Conservation (phyloP, 2,797 vertebrate species). For the Thaleichthys pacificus region DNA sequence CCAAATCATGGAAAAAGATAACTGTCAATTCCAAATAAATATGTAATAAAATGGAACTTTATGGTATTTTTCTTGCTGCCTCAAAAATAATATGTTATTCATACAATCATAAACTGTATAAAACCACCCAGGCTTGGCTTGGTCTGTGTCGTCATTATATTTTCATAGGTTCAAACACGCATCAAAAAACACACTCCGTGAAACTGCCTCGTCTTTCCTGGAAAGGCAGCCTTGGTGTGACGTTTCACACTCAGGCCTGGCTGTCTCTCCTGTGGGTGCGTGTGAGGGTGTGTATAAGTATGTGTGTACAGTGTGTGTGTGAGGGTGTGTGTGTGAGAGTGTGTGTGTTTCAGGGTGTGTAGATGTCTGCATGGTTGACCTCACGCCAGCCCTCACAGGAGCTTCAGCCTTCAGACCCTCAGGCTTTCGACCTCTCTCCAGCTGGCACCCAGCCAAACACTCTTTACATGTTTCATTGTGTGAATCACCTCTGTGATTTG, state of each 20-base stretch:
- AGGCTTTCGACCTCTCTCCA: conserved; percentile 63
- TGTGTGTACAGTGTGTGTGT: too few relatives aligned
- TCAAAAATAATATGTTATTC: too few relatives aligned
- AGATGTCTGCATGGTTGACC: conserved; percentile 55
- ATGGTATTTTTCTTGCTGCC: too few relatives aligned
- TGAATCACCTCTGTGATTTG: too few relatives aligned
- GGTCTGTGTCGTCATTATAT: background rate
- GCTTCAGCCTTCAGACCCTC: conserved; percentile 49
- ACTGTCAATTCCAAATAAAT: too few relatives aligned
- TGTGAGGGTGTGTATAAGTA: background rate
- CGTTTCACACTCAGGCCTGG: background rate
- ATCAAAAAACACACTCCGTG: background rate
- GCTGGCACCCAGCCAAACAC: conserved; percentile 56
- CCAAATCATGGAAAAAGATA: too few relatives aligned
- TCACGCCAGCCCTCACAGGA: conserved; percentile 52
- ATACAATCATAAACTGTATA: too few relatives aligned
- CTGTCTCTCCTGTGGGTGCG: background rate
- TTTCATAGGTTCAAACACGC: background rate
- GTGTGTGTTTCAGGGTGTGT: conserved; percentile 20
- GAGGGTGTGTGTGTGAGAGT: too few relatives aligned
- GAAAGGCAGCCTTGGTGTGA: background rate
- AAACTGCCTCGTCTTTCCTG: background rate
- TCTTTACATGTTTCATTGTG: conserved; percentile 31
- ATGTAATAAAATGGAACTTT: too few relatives aligned
- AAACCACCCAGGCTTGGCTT: too few relatives aligned